Evolutionary conservation across 2,888 invertebrate genomes (phyloP).

Genomic region (Polyommatus iphigenia): DNA sequence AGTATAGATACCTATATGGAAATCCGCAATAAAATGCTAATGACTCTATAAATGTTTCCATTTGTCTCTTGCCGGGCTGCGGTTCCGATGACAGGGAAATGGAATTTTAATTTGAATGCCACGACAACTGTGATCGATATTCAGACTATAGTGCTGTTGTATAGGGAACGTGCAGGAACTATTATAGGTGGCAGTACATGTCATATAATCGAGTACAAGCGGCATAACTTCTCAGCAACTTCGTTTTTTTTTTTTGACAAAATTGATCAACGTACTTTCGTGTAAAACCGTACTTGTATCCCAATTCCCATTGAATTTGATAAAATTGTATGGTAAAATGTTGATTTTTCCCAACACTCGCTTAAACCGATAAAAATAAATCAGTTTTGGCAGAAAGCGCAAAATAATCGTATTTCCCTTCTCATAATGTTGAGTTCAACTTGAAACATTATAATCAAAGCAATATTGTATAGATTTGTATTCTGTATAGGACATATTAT

Average conservation of each 20-base stretch:
- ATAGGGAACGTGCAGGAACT: neutral
- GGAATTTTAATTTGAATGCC: conserved; percentile 22
- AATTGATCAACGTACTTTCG: no score
- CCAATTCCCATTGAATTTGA: no score
- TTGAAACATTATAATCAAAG: neutral
- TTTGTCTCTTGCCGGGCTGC: neutral
- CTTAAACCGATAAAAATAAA: neutral
- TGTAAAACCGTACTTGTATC: no score
- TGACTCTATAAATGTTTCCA: conserved; percentile 3
- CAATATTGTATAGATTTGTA: neutral
- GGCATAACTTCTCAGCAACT: no score
- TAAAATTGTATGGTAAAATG: no score
- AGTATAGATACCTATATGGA: neutral
- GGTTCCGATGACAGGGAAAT: conserved; percentile 26
- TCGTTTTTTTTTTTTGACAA: no score
- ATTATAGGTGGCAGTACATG: neutral
- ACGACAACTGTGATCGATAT: neutral
- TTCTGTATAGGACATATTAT: no score
- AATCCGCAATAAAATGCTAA: conserved; percentile 9
- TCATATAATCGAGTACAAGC: no score
- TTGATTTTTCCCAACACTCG: no score
- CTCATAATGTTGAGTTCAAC: neutral
- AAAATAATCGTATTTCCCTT: neutral
- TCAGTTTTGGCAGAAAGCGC: neutral
- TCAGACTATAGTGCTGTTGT: neutral